Evolutionary conservation across 2,113 vertebrate genomes (phyloP), one percentile per base, ranked within the genome.

Genomic region (Rhea americana): DNA sequence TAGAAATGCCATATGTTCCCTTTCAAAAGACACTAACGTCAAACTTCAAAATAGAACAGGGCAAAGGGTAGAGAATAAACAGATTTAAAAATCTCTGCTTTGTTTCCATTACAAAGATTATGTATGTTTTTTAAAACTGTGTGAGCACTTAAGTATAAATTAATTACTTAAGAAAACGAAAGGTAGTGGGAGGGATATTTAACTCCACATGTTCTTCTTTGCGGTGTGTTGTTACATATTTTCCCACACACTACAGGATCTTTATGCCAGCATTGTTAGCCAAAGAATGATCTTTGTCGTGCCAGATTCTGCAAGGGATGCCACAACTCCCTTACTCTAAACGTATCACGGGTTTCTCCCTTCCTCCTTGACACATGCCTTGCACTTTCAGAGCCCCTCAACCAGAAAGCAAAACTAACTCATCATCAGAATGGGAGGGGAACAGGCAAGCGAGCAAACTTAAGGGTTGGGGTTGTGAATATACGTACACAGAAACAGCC

Each of bases 1-100:
- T 94, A 94, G 93, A 92, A 94, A 68, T 84, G 81, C 84, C 92
- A 92, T 94, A 94, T 94, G 96, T 13, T 96, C 47, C 62, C 74
- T 82, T 89, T 93, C 89, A 94, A 92, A 95, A 82, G 77, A 81
- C 0, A 0, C 21, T 55, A 83, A 74, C 3, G 4, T 92, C 86
- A 95, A 91, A 82, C 45, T 93, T 92, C 81, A 90, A 89, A 96
- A 95, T 93, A 90, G 89, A 84, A 93, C 18, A 82, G 56, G 70
- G 83, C 92, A 84, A 87, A 92, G 78, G 48, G 85, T 78, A 87
- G 51, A 75, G 39, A 93, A 89, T 24, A 92, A 96, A 89, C 80
- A 93, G 85, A 51, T 91, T 90, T 77, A 28, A 63, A 90, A 93
- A 74, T 9, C 30, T 77, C 32, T 51, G 21, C 82, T 87, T 89